Evolutionary conservation across 1,140 invertebrate genomes (phyloP), one percentile per base, ranked within the genome.

Genomic region (Nephila pilipes): DNA sequence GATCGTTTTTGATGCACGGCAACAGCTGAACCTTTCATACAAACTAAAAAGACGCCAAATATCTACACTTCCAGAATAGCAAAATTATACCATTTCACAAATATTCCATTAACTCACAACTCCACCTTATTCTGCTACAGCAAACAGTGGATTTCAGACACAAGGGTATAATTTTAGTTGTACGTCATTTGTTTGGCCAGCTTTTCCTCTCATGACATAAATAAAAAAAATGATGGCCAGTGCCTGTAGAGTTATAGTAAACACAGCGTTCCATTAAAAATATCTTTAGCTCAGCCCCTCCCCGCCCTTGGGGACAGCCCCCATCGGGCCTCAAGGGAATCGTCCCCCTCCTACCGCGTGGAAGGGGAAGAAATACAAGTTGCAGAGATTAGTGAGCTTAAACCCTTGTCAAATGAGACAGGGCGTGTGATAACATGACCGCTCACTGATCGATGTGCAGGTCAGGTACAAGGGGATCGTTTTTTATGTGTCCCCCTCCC

Each of bases 341-440:
- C 16, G 29, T 75, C 69, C 69, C 25, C 16, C 69, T 75, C 65
- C 5, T 12, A 25, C 63, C 25, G 18, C 25, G 69, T 25, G 32
- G 69, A 32, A 6, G 16, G 14, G 69, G 69, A 16, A 5, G 29
- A 18, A 18, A 29, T 75, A 29, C 69, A 75, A 75, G 69, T 75
- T 75, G 69, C 69, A 6, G 69, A 75, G 69, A 75, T 75, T 75
- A 75, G 69, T 18, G 69, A 25, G 46, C 14, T 16, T 75, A 75
- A 75, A 75, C 69, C 69, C 69, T 32, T 75, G 69, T 75, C 69
- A 75, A 75, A 75, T 75, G 29, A 75, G 69, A 75, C 69, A 75
- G 29, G 69, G 29, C 69, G 69, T 75, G 69, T 29, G 69, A 75
- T 75, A 32, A 75, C 69, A 75, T 75, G 69, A 75, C 69, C 69